These are phyloP conservation scores for Tautogolabrus adspersus DNA, from an alignment of 2,113 vertebrate species.

Conservation along the genomic window DNA sequence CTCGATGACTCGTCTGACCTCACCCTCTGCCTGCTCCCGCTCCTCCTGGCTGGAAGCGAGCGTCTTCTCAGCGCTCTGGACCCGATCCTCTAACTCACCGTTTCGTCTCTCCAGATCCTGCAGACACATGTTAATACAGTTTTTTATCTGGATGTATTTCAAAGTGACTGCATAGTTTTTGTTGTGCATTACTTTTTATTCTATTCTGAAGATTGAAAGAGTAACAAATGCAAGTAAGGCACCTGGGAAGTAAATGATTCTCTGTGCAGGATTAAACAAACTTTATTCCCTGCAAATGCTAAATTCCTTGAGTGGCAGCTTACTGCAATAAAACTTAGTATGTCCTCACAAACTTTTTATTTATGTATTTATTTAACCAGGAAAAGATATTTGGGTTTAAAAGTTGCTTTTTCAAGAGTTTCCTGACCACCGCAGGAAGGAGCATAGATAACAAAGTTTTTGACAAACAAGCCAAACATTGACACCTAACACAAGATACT, in stretches of 20 bases:
- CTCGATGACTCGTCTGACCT: slow-evolving; percentile 86
- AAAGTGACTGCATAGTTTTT: not conserved
- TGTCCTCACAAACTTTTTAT: not conserved
- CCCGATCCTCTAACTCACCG: slow-evolving; percentile 85
- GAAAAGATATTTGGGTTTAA: too few species aligned
- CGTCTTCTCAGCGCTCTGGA: slow-evolving; percentile 84
- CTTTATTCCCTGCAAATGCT: not conserved
- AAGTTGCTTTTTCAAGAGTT: too few species aligned
- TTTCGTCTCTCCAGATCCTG: slow-evolving; percentile 91
- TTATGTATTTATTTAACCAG: too few species aligned
- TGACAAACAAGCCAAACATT: too few species aligned
- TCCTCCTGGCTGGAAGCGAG: slow-evolving; percentile 85
- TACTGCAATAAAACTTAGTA: not conserved
- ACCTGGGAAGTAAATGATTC: not conserved
- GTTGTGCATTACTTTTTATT: too few species aligned
- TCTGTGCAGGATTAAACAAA: too few species aligned
- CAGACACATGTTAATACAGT: slow-evolving; percentile 8
- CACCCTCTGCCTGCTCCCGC: slow-evolving; percentile 81
- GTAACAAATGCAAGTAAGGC: not conserved
- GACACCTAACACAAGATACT: too few species aligned
- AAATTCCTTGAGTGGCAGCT: not conserved
- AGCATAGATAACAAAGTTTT: too few species aligned
- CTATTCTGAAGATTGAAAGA: too few species aligned
- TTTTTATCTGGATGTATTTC: not conserved
- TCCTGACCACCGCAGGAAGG: too few species aligned